Evolutionary conservation across 2,797 vertebrate species (phyloP).

Genomic region (Enteromius trimaculatus): DNA sequence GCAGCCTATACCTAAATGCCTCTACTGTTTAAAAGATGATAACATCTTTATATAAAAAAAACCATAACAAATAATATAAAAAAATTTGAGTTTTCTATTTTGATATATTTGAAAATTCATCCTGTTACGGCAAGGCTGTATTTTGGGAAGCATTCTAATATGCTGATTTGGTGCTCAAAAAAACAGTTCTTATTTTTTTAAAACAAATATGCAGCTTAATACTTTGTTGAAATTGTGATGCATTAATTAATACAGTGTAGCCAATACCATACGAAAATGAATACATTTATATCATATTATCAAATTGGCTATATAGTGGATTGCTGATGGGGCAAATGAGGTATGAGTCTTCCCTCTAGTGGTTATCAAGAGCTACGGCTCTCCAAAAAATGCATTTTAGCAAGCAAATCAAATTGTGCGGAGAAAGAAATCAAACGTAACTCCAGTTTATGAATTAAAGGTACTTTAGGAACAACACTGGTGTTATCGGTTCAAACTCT

Average conservation of each 20-base stretch:
- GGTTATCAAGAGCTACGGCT: conserved; percentile 24
- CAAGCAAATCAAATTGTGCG: not conserved
- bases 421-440: not conserved
- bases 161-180: not conserved
- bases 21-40: not conserved
- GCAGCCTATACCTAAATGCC: not conserved
- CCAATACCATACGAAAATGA: not conserved
- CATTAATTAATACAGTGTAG: not conserved
- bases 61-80: not conserved
- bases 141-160: not conserved
- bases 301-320: not conserved
- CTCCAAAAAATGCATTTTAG: not conserved
- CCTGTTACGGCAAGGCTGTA: not conserved
- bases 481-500: not conserved
- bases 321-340: not conserved
- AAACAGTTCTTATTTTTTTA: not conserved
- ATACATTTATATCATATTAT: not conserved
- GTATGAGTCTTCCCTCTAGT: conserved; percentile 53
- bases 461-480: not conserved
- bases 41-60: not conserved
- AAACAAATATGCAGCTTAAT: too few relatives aligned
- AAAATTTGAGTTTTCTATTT: not conserved
- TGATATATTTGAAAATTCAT: not conserved
- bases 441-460: not conserved
- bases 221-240: not conserved